A percentile compares a stretch with the other conserved stretches of the same genome.
Conservation (phyloP, 2,113 vertebrate genomes). For the Nymphicus hollandicus region DNA sequence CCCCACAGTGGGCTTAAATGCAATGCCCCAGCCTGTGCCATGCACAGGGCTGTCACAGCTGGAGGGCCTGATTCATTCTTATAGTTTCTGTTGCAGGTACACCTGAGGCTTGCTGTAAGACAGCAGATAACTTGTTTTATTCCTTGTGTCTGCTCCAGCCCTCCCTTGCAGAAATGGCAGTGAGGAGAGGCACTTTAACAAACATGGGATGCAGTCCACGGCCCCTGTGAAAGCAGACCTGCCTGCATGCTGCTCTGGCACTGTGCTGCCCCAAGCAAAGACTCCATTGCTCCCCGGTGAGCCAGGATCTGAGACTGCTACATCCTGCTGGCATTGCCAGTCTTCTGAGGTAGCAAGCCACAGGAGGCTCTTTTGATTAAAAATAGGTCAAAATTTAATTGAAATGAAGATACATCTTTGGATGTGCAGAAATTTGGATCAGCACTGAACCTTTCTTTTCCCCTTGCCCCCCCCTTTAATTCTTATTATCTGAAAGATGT, state of each 20-base stretch:
- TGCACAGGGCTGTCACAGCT: background rate
- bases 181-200: background rate
- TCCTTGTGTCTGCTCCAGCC: background rate
- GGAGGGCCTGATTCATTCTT: background rate
- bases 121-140: background rate
- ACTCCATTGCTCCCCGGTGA: background rate
- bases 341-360: slow-evolving; percentile 16
- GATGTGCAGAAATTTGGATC: slow-evolving; percentile 2
- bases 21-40: background rate
- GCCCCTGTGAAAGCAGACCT: background rate
- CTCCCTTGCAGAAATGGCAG: background rate
- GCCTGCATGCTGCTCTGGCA: accelerated
- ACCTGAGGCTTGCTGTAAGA: background rate
- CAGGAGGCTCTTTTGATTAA: slow-evolving; percentile 24
- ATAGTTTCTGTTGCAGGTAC: background rate
- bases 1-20: background rate
- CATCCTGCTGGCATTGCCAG: background rate
- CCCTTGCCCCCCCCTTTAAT: background rate
- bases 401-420: slow-evolving; percentile 14
- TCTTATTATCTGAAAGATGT: background rate
- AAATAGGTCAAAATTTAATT: slow-evolving; percentile 52
- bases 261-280: background rate
- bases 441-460: background rate
- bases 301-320: background rate
- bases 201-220: accelerated